Evolutionary conservation across 2,797 vertebrate species (phyloP).

Genomic region (Alectoris magna): DNA sequence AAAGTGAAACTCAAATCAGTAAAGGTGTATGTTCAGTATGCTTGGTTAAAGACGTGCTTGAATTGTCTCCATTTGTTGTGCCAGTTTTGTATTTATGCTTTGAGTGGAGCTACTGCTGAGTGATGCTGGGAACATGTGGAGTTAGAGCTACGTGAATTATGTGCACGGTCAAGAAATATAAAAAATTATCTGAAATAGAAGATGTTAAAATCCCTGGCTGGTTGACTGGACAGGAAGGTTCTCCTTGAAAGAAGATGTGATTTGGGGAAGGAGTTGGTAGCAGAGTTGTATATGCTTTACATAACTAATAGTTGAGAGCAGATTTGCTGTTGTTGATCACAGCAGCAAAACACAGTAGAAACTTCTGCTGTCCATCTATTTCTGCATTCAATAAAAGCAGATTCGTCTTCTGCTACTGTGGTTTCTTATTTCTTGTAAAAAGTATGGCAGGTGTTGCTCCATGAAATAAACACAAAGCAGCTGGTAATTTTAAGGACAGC

Average conservation of each 20-base stretch:
- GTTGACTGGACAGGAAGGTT: not conserved
- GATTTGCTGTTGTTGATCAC: not conserved
- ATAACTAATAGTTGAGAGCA: not conserved
- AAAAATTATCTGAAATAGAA: not conserved
- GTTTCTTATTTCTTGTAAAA: not conserved
- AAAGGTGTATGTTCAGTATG: conserved; percentile 16
- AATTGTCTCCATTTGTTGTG: not conserved
- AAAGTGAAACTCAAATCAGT: conserved; percentile 40
- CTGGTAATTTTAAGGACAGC: not conserved
- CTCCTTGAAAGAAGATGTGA: not conserved
- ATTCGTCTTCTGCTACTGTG: not conserved
- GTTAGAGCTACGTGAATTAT: not conserved
- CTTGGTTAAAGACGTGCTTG: not conserved
- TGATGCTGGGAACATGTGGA: not conserved
- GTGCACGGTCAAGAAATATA: not conserved
- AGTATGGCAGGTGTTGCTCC: not conserved
- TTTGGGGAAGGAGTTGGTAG: not conserved
- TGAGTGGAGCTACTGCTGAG: not conserved
- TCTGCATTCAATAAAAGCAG: not conserved
- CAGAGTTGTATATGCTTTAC: not conserved
- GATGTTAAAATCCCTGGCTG: not conserved
- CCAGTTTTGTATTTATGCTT: not conserved
- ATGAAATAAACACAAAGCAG: not conserved
- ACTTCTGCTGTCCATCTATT: not conserved
- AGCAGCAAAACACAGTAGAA: not conserved